Percentiles rank a stretch among this genome's conserved stretches.
Evolutionary conservation across 2,113 vertebrate species (phyloP).

Genomic region (Lepus europaeus): DNA sequence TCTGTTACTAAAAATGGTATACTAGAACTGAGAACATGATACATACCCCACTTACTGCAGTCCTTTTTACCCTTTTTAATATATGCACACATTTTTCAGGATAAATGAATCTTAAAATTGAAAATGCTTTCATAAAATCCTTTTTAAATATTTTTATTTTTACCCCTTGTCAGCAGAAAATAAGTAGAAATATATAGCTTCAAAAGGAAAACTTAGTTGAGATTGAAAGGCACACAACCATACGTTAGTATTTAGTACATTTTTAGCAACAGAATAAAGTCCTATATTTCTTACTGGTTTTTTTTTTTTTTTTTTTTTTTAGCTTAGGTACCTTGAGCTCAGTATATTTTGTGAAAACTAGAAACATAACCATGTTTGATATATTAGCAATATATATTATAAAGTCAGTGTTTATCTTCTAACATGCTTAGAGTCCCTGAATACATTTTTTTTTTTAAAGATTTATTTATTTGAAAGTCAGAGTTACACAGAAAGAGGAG

Average conservation of each 20-base stretch:
- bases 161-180: conserved; percentile 8
- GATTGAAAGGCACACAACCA: not conserved
- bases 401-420: conserved; percentile 6
- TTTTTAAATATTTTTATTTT: conserved; percentile 31
- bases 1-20: not conserved
- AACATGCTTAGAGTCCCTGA: not conserved
- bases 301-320: not conserved
- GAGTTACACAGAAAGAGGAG: too few relatives aligned
- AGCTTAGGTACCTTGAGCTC: not conserved
- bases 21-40: not conserved
- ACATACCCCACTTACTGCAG: not conserved
- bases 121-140: not conserved
- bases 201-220: not conserved
- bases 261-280: not conserved
- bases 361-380: not conserved
- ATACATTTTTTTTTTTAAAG: not conserved
- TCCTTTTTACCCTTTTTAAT: not conserved
- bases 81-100: not conserved
- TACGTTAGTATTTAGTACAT: not conserved
- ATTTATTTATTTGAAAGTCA: too few relatives aligned
- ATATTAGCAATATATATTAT: not conserved
- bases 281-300: not conserved
- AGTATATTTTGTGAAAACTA: not conserved
- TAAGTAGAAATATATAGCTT: not conserved
- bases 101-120: not conserved